phyloP scores from a whole-genome alignment of 92 coral and sea anemone species.

The Muricea muricata region DNA sequence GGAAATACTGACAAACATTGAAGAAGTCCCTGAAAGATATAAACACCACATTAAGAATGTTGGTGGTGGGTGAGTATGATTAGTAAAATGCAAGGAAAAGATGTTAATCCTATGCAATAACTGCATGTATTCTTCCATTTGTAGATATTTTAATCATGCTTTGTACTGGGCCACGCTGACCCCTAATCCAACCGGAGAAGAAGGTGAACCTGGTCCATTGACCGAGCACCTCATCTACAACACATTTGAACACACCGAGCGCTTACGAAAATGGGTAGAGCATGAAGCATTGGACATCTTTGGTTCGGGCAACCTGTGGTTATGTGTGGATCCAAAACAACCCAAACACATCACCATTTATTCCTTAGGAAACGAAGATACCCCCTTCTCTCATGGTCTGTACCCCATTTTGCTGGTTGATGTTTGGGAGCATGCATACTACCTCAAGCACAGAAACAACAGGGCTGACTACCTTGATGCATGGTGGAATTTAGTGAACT shows the following conservation, averaged over 20 bases:
- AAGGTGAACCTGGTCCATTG: conserved; percentile 73
- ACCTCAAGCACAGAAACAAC: conserved; percentile 87
- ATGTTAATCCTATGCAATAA: neutral
- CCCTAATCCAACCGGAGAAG: conserved; percentile 75
- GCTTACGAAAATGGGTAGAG: conserved; percentile 70
- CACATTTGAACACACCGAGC: conserved; percentile 71
- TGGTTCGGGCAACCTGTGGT: conserved; percentile 94
- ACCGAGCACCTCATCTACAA: conserved; percentile 70
- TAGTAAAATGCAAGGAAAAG: neutral
- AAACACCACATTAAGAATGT: conserved; percentile 68
- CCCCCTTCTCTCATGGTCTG: conserved; percentile 64
- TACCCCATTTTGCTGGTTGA: conserved; percentile 80
- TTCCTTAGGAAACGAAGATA: conserved; percentile 77
- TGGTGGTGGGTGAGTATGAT: conserved; percentile 84
- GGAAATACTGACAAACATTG: conserved; percentile 69
- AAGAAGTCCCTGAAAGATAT: conserved; percentile 79
- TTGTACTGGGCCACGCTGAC: conserved; percentile 90
- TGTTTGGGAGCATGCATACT: conserved; percentile 97
- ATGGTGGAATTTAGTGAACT: conserved; percentile 88
- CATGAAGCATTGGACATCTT: conserved; percentile 69
- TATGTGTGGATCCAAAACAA: conserved; percentile 68
- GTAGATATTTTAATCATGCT: conserved; percentile 87
- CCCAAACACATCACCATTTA: conserved; percentile 57
- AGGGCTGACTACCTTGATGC: conserved; percentile 72
- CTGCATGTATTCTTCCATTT: neutral